These are phyloP conservation scores for Margarornis squamiger DNA, from an alignment of 2,797 vertebrate genomes.

Conservation along the genomic window DNA sequence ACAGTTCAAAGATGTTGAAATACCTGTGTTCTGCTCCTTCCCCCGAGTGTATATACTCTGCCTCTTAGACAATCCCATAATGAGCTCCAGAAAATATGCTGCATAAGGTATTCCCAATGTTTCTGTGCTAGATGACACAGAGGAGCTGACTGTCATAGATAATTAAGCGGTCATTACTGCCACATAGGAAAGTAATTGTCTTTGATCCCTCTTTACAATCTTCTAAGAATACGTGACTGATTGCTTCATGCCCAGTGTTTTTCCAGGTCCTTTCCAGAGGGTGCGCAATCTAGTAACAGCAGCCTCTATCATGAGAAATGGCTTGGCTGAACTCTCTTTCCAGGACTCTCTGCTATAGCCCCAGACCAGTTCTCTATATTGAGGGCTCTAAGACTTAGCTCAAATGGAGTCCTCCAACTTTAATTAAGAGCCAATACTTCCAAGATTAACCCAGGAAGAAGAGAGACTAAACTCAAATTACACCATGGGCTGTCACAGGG, in stretches of 20 bases:
- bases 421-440: neutral
- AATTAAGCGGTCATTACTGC: neutral
- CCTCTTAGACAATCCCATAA: neutral
- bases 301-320: neutral
- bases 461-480: neutral
- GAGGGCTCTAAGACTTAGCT: neutral
- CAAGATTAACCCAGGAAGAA: neutral
- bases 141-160: neutral
- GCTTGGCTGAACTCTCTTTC: neutral
- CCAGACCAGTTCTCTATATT: neutral
- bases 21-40: neutral
- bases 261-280: neutral
- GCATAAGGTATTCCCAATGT: neutral
- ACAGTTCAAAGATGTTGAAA: neutral
- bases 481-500: neutral
- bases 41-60: neutral
- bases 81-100: neutral
- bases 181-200: neutral
- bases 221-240: neutral
- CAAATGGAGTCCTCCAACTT: neutral
- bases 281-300: neutral
- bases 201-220: neutral
- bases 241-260: neutral
- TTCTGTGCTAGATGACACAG: neutral
- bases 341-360: rapidly evolving